These are phyloP conservation scores for Phrynosoma blainvillii DNA, from an alignment of 2,113 vertebrate species.

Conservation along the genomic window DNA sequence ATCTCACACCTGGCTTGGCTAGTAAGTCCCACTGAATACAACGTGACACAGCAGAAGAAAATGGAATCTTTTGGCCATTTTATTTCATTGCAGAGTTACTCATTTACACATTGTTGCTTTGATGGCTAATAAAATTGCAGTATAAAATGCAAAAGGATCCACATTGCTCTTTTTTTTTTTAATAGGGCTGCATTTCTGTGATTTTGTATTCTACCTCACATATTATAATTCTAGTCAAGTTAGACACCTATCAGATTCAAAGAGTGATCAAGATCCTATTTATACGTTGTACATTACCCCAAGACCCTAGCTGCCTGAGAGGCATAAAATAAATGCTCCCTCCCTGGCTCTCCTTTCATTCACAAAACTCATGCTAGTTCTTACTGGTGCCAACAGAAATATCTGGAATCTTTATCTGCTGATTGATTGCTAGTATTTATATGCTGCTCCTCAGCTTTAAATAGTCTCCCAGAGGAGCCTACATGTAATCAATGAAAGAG, in stretches of 20 bases:
- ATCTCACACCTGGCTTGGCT: constrained; percentile 59
- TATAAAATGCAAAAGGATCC: constrained; percentile 20
- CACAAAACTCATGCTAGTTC: background rate
- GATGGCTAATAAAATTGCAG: constrained; percentile 45
- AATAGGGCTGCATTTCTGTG: background rate
- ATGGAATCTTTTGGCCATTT: constrained; percentile 38
- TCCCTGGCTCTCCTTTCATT: too few relatives aligned
- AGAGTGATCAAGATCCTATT: background rate
- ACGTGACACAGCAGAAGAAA: constrained; percentile 50
- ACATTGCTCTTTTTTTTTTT: background rate
- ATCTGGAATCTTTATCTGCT: background rate
- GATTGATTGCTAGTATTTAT: too few relatives aligned
- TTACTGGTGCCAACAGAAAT: background rate
- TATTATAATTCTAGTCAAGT: background rate
- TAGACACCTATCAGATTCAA: background rate
- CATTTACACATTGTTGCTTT: constrained; percentile 62
- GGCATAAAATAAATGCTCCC: too few relatives aligned
- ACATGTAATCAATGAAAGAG: too few relatives aligned
- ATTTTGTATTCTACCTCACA: background rate
- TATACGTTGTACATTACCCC: background rate
- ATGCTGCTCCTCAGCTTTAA: too few relatives aligned
- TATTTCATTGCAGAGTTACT: constrained; percentile 61
- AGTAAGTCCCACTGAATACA: background rate
- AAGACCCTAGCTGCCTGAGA: too few relatives aligned
- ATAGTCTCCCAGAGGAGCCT: too few relatives aligned